A percentile compares a stretch with the other conserved stretches of the same genome.
phyloP scores from a whole-genome alignment of 2,113 vertebrate genomes.

The Murina feae region DNA sequence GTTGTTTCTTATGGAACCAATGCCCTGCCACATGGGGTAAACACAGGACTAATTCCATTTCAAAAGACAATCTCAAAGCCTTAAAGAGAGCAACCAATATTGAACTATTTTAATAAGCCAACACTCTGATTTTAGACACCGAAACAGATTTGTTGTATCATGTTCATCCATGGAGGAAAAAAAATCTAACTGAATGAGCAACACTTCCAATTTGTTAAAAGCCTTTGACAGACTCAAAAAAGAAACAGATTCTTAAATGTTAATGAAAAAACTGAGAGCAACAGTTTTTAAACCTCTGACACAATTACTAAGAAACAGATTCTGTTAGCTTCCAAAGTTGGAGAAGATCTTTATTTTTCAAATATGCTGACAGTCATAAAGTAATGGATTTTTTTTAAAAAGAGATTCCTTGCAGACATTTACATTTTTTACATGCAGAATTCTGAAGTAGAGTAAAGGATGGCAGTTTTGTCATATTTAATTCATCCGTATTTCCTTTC shows the following conservation, averaged over 20 bases:
- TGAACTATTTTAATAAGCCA: slow-evolving; percentile 77
- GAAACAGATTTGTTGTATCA: slow-evolving; percentile 82
- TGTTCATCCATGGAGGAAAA: slow-evolving; percentile 48
- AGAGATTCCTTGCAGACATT: slow-evolving; percentile 39
- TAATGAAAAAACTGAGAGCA: slow-evolving; percentile 68
- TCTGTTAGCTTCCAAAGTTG: slow-evolving; percentile 67
- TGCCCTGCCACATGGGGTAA: neutral
- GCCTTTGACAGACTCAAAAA: slow-evolving; percentile 76
- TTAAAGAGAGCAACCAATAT: slow-evolving; percentile 76
- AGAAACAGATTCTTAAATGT: slow-evolving; percentile 79
- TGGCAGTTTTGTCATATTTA: neutral
- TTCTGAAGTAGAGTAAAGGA: neutral
- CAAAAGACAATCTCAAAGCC: neutral
- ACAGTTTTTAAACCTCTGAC: slow-evolving; percentile 78
- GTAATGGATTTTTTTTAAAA: slow-evolving; percentile 53
- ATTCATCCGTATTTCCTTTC: neutral
- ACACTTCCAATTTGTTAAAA: slow-evolving; percentile 62
- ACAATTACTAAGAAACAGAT: slow-evolving; percentile 74
- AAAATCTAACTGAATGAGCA: slow-evolving; percentile 70
- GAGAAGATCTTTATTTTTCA: slow-evolving; percentile 72
- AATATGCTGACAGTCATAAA: slow-evolving; percentile 62
- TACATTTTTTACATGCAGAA: slow-evolving; percentile 49
- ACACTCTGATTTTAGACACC: slow-evolving; percentile 62
- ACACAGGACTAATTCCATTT: slow-evolving; percentile 11
- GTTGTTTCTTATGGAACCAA: slow-evolving; percentile 1